Conservation (phyloP, 2,888 invertebrate species). For the Drosophila mettleri region DNA sequence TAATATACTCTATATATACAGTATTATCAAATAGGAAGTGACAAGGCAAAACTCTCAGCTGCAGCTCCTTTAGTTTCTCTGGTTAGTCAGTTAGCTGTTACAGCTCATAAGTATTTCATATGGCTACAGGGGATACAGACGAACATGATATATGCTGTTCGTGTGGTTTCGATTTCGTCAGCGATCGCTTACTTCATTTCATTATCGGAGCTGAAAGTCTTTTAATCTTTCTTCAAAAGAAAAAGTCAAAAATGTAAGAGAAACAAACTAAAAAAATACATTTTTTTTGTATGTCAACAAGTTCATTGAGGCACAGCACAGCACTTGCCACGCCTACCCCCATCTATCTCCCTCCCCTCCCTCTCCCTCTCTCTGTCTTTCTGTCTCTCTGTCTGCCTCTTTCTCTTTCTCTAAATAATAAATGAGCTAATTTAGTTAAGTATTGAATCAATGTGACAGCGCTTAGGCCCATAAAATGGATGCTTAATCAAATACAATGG, state of each 20-base stretch:
- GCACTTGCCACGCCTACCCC: conserved; percentile 2
- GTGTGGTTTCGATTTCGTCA: conserved; percentile 23
- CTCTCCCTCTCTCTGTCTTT: not conserved
- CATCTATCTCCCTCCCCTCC: not conserved
- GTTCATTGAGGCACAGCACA: conserved; percentile 50
- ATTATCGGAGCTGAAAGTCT: conserved; percentile 14
- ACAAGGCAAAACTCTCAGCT: too few relatives aligned
- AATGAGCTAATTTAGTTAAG: conserved; percentile 60
- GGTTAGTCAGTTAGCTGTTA: not conserved
- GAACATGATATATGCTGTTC: not conserved
- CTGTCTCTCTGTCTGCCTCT: not conserved
- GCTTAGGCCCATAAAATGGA: not conserved
- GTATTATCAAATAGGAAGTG: not conserved
- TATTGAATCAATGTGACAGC: conserved; percentile 27
- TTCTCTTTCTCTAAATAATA: conserved; percentile 36
- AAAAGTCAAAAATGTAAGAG: conserved; percentile 2
- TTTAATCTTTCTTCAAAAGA: conserved; percentile 13
- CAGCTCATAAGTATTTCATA: not conserved
- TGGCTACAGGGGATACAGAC: not conserved
- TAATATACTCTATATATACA: not conserved
- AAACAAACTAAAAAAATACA: conserved; percentile 5
- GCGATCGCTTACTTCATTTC: conserved; percentile 16
- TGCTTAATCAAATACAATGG: conserved; percentile 6
- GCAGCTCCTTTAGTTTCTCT: not conserved
- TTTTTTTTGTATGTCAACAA: conserved; percentile 59